These are phyloP conservation scores for Leucoma salicis DNA, from an alignment of 2,888 invertebrate genomes.

Conservation along the genomic window DNA sequence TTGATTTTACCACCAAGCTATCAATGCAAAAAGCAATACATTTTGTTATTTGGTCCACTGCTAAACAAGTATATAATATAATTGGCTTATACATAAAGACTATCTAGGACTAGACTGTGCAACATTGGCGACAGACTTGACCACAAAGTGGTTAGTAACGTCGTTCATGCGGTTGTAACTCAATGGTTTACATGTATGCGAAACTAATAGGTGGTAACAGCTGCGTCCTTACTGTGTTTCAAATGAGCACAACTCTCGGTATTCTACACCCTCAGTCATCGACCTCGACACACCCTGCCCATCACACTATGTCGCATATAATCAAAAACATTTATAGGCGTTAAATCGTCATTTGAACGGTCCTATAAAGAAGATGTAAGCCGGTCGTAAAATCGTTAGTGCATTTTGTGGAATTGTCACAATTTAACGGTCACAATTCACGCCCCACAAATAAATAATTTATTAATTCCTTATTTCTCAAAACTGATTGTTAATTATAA, in stretches of 20 bases:
- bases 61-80: too few relatives aligned
- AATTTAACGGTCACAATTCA: constrained; percentile 22
- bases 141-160: constrained; percentile 35
- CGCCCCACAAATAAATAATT: constrained; percentile 24
- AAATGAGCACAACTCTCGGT: constrained; percentile 56
- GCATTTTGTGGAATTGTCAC: constrained; percentile 57
- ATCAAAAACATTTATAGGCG: constrained; percentile 67
- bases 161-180: constrained; percentile 24
- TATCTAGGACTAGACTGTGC: not conserved
- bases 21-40: too few relatives aligned
- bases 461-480: constrained; percentile 11
- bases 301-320: constrained; percentile 61
- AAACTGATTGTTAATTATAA: not conserved
- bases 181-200: constrained; percentile 33
- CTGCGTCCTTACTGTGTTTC: constrained; percentile 67
- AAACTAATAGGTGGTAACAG: constrained; percentile 45
- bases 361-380: constrained; percentile 63
- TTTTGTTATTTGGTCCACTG: too few relatives aligned
- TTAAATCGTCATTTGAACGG: constrained; percentile 62
- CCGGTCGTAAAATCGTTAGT: constrained; percentile 59
- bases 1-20: too few relatives aligned
- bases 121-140: constrained; percentile 10
- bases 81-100: too few relatives aligned
- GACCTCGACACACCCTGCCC: constrained; percentile 60
- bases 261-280: constrained; percentile 52